Percentiles rank a stretch among this genome's conserved stretches.
Evolutionary conservation across 2,113 vertebrate genomes (phyloP).

Genomic region (Mandrillus leucophaeus): DNA sequence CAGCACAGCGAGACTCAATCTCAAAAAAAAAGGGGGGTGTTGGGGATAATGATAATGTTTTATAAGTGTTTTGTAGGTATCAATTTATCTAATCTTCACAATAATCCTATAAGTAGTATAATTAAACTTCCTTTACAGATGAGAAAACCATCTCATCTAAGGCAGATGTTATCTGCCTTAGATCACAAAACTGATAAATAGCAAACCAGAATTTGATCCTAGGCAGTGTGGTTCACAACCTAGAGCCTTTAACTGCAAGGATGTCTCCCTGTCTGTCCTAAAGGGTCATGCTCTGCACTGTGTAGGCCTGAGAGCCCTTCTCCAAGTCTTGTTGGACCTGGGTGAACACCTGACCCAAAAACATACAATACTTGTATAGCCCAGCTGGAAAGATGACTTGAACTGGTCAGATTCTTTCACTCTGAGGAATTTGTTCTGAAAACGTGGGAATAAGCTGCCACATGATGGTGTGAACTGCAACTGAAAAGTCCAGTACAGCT

Average conservation of each 20-base stretch:
- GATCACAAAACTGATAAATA: background rate
- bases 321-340: background rate
- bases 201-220: background rate
- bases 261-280: background rate
- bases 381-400: background rate
- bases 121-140: background rate
- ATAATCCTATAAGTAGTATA: background rate
- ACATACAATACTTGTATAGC: background rate
- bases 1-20: too few species aligned
- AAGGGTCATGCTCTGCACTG: background rate
- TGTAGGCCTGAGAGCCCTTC: too few species aligned
- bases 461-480: background rate
- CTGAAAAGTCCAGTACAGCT: background rate
- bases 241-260: fast-evolving
- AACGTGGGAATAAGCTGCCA: background rate
- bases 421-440: background rate
- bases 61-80: background rate
- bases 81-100: background rate
- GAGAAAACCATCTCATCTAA: background rate
- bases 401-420: background rate
- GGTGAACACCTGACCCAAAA: too few species aligned
- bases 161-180: background rate
- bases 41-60: background rate
- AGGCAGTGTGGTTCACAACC: background rate
- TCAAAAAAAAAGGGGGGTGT: too few species aligned